phyloP scores from a whole-genome alignment of 2,113 vertebrate genomes.

The Hucho hucho region DNA sequence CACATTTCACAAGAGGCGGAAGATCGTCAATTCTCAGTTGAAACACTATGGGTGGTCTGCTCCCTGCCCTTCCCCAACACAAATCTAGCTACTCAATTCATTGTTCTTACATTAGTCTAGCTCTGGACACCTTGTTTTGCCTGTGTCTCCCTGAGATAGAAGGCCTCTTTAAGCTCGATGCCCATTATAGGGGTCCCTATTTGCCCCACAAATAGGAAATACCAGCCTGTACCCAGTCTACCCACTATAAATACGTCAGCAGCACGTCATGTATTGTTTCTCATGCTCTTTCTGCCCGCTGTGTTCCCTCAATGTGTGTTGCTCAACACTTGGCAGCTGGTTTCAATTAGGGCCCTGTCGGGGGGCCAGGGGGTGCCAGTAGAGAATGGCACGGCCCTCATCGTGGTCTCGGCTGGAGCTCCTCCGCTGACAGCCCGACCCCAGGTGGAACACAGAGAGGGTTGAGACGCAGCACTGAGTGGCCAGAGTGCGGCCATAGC shows the following conservation, averaged over 20 bases:
- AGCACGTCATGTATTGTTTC: neutral
- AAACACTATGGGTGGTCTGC: neutral
- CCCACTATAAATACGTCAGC: neutral
- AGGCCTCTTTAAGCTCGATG: neutral
- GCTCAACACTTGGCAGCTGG: slow-evolving; percentile 55
- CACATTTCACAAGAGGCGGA: neutral
- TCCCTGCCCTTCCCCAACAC: neutral
- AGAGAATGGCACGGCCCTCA: slow-evolving; percentile 35
- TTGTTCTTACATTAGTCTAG: neutral
- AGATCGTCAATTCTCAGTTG: neutral
- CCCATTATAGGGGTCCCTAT: neutral
- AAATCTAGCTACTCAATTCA: neutral
- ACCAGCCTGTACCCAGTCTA: neutral
- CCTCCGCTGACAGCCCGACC: neutral
- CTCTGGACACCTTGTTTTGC: neutral
- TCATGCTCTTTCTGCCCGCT: slow-evolving; percentile 21
- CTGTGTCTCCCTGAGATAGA: neutral
- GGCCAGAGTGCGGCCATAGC: slow-evolving; percentile 1
- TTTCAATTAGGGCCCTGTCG: slow-evolving; percentile 52
- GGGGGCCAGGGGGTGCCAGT: slow-evolving; percentile 25
- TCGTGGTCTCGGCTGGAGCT: slow-evolving; percentile 8
- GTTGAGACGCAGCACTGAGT: neutral
- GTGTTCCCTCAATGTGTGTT: slow-evolving; percentile 22
- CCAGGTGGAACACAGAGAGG: neutral
- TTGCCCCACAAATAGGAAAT: neutral